These are phyloP conservation scores for Diprion similis DNA, from an alignment of 1,140 invertebrate species.

Conservation along the genomic window DNA sequence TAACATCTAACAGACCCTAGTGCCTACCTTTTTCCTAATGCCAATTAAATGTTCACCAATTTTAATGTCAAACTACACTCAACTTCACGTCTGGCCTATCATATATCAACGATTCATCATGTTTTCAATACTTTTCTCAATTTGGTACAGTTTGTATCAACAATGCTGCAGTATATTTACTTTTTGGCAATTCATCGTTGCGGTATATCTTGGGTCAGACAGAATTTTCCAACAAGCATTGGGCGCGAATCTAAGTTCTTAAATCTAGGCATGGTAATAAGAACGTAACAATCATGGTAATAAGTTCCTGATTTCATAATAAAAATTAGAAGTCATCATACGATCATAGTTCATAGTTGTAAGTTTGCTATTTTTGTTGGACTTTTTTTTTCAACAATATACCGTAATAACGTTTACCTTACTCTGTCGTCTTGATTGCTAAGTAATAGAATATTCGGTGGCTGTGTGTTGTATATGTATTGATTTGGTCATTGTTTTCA, in stretches of 20 bases:
- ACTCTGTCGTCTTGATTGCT: neutral
- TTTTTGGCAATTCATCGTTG: too few species aligned
- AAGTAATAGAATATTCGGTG: neutral
- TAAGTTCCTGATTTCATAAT: neutral
- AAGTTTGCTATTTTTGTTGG: too few species aligned
- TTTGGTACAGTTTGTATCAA: too few species aligned
- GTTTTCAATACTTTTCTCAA: too few species aligned
- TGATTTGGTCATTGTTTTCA: neutral
- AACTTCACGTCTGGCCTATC: conserved; percentile 4
- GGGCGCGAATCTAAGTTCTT: conserved; percentile 23
- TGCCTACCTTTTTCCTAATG: conserved; percentile 44
- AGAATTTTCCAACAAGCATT: conserved; percentile 22
- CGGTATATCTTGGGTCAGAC: conserved; percentile 4
- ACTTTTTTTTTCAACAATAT: too few species aligned
- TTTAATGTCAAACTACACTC: conserved; percentile 16
- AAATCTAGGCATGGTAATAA: neutral
- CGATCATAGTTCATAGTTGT: too few species aligned
- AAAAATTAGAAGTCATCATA: too few species aligned
- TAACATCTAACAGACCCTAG: conserved; percentile 60
- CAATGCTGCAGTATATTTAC: too few species aligned
- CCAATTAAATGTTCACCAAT: conserved; percentile 33
- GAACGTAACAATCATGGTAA: neutral
- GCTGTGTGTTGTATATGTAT: neutral
- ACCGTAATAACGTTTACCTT: too few species aligned
- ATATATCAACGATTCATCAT: neutral